Evolutionary conservation across 2,113 vertebrate species (phyloP).

Genomic region (Maccullochella peelii): DNA sequence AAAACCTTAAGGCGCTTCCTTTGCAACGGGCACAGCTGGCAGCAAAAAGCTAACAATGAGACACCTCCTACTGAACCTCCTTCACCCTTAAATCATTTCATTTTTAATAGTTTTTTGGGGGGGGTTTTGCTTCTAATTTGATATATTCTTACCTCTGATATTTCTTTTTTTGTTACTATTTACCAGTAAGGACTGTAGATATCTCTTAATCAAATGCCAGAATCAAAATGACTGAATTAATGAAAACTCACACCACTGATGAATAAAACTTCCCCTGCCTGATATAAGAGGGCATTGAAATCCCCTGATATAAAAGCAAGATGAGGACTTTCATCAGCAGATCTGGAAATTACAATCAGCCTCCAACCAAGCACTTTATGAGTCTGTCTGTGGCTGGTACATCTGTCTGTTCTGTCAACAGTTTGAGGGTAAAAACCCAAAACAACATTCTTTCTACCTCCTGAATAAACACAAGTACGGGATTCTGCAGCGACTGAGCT

Average conservation of each 20-base stretch:
- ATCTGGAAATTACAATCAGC: constrained; percentile 4
- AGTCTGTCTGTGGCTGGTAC: neutral
- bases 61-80: neutral
- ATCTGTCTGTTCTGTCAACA: neutral
- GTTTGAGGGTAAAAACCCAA: neutral
- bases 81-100: neutral
- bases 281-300: neutral
- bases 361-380: neutral
- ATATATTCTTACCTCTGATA: fast-evolving
- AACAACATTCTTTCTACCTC: neutral
- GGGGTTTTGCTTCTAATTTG: neutral
- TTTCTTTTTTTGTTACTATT: neutral
- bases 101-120: neutral
- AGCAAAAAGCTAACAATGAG: constrained; percentile 6
- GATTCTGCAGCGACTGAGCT: neutral
- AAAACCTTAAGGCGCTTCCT: constrained; percentile 80
- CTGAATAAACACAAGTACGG: neutral
- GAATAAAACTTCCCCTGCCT: neutral
- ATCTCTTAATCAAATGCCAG: neutral
- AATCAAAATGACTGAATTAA: neutral
- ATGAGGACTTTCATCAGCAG: neutral
- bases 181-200: neutral
- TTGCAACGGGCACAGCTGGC: constrained; percentile 55
- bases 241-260: neutral
- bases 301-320: constrained; percentile 1